A percentile compares a stretch with the other conserved stretches of the same genome.
Evolutionary conservation across 2,797 vertebrate species (phyloP).

Genomic region (Dicrostonyx torquatus): DNA sequence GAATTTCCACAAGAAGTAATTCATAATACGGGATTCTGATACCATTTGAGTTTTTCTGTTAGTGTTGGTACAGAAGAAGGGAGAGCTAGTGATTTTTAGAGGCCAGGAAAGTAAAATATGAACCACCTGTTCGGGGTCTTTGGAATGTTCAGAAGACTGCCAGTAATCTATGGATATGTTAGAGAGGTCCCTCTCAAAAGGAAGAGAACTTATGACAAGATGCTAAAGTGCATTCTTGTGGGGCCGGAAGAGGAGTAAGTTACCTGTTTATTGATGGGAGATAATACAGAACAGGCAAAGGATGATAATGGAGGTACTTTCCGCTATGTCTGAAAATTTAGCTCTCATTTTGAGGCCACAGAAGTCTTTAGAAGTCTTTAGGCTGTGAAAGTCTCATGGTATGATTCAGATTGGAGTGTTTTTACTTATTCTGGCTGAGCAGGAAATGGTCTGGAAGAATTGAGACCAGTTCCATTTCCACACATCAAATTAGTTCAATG

Average conservation of each 20-base stretch:
- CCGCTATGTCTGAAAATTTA: neutral
- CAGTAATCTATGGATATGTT: neutral
- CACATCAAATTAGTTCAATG: neutral
- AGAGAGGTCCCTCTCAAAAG: neutral
- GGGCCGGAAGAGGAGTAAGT: neutral
- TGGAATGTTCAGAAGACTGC: rapidly evolving
- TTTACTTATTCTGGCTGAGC: conserved; percentile 6
- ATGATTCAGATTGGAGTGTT: neutral
- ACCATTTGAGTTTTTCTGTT: neutral
- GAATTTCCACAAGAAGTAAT: neutral
- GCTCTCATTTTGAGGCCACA: neutral
- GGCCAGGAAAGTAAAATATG: neutral
- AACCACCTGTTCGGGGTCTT: neutral
- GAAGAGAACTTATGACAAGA: neutral
- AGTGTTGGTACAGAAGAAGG: neutral
- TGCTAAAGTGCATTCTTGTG: neutral
- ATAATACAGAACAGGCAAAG: neutral
- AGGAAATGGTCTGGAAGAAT: conserved; percentile 17
- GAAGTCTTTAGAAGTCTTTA: neutral
- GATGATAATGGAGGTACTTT: neutral
- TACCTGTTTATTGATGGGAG: neutral
- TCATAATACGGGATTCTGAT: neutral
- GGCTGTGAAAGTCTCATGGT: neutral
- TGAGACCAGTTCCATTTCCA: conserved; percentile 44
- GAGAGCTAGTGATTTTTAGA: neutral